Percentiles rank a stretch among this genome's conserved stretches.
Evolutionary conservation across 2,888 invertebrate genomes (phyloP).

Genomic region (Xylocampa areola): DNA sequence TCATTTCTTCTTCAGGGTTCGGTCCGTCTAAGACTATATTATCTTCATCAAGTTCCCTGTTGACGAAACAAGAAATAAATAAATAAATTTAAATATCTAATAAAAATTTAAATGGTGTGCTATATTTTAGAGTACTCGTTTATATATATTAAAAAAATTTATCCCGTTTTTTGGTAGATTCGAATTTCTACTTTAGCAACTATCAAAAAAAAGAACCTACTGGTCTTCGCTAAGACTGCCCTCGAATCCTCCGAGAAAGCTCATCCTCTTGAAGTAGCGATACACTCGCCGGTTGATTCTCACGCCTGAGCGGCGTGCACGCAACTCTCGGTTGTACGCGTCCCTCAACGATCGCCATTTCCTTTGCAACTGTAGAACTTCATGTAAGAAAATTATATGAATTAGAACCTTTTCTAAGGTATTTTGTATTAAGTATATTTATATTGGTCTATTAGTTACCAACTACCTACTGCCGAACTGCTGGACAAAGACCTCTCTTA

Average conservation of each 20-base stretch:
- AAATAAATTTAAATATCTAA: not conserved
- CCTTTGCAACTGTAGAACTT: constrained; percentile 82
- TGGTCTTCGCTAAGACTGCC: constrained; percentile 75
- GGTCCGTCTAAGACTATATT: constrained; percentile 31
- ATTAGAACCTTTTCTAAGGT: not conserved
- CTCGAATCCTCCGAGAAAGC: constrained; percentile 82
- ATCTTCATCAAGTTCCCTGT: constrained; percentile 54
- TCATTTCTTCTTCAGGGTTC: constrained; percentile 42
- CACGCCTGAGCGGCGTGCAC: constrained; percentile 70
- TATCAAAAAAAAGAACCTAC: constrained; percentile 63
- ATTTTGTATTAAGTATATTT: too few relatives aligned
- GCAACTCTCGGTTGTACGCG: constrained; percentile 83
- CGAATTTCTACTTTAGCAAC: not conserved
- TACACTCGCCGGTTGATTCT: constrained; percentile 75
- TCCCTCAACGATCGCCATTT: constrained; percentile 86
- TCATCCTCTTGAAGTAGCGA: constrained; percentile 82
- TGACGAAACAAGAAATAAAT: constrained; percentile 1
- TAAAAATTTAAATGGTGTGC: too few relatives aligned
- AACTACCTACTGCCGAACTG: not conserved
- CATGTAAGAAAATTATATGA: constrained; percentile 27
- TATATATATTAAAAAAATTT: too few relatives aligned
- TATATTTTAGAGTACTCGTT: too few relatives aligned
- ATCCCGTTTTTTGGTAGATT: too few relatives aligned
- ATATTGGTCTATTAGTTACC: too few relatives aligned
- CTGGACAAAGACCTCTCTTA: not conserved